Conservation (phyloP, 2,888 invertebrate genomes). For the Camptogramma bilineatum region DNA sequence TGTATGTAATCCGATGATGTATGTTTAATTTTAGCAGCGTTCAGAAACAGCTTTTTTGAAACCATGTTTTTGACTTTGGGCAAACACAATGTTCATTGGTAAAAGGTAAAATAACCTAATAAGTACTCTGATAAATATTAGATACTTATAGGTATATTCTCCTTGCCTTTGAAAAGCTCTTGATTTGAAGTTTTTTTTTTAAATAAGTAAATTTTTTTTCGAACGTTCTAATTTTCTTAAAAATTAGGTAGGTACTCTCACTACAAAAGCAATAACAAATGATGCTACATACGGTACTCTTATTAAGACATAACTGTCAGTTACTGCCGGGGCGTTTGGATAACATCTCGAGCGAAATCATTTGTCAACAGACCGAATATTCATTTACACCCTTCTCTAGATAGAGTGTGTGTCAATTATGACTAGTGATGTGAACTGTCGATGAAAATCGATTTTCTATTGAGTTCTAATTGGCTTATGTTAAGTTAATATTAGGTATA, state of each 20-base stretch:
- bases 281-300: slow-evolving; percentile 18
- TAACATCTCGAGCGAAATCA: slow-evolving; percentile 49
- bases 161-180: too few species aligned
- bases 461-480: not conserved
- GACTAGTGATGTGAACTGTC: slow-evolving; percentile 29
- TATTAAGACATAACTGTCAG: slow-evolving; percentile 39
- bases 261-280: slow-evolving; percentile 28
- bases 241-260: not conserved
- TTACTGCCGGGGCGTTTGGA: slow-evolving; percentile 29
- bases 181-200: too few species aligned
- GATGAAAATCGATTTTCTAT: slow-evolving; percentile 23
- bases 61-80: slow-evolving; percentile 19
- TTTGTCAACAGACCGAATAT: slow-evolving; percentile 56
- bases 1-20: slow-evolving; percentile 40
- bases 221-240: too few species aligned
- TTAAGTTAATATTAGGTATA: too few species aligned
- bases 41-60: slow-evolving; percentile 21
- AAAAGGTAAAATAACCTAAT: not conserved
- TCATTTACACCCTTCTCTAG: slow-evolving; percentile 53
- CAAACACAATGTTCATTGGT: slow-evolving; percentile 6
- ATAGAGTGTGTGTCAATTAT: slow-evolving; percentile 37
- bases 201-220: too few species aligned
- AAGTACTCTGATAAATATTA: too few species aligned
- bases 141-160: too few species aligned
- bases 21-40: slow-evolving; percentile 37